Conservation (phyloP, 2,797 vertebrate species). For the Hyperoplus immaculatus region DNA sequence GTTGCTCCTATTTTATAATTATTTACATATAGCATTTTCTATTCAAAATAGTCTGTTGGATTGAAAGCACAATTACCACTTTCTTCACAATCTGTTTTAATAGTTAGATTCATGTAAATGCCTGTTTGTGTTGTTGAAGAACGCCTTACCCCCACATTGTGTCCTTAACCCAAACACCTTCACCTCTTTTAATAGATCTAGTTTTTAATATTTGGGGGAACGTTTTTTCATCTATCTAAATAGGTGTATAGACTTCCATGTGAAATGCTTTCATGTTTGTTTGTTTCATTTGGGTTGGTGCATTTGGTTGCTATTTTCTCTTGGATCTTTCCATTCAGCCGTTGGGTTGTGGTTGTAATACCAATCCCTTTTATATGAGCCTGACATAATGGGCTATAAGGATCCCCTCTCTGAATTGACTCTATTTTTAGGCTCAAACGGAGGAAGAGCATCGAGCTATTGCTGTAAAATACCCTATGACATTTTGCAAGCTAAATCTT, state of each 20-base stretch:
- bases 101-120: not conserved
- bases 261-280: slow-evolving; percentile 19
- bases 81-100: not conserved
- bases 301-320: slow-evolving; percentile 42
- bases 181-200: not conserved
- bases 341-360: slow-evolving; percentile 33
- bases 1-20: not conserved
- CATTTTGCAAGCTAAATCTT: slow-evolving; percentile 82
- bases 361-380: slow-evolving; percentile 34
- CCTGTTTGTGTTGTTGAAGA: not conserved
- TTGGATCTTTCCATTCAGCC: slow-evolving; percentile 39
- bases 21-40: not conserved
- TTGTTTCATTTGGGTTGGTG: not conserved
- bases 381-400: slow-evolving; percentile 64
- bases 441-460: slow-evolving; percentile 65
- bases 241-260: not conserved
- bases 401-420: slow-evolving; percentile 29
- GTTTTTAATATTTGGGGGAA: not conserved
- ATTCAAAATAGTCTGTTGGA: not conserved
- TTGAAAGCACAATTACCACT: not conserved
- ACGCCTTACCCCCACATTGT: not conserved
- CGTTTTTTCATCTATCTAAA: not conserved
- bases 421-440: slow-evolving; percentile 81
- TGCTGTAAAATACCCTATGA: slow-evolving; percentile 82
- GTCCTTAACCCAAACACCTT: not conserved